Percentiles rank a stretch among this genome's conserved stretches.
These are phyloP conservation scores for Cryptus armator DNA, from an alignment of 2,888 invertebrate species.

Conservation along the genomic window DNA sequence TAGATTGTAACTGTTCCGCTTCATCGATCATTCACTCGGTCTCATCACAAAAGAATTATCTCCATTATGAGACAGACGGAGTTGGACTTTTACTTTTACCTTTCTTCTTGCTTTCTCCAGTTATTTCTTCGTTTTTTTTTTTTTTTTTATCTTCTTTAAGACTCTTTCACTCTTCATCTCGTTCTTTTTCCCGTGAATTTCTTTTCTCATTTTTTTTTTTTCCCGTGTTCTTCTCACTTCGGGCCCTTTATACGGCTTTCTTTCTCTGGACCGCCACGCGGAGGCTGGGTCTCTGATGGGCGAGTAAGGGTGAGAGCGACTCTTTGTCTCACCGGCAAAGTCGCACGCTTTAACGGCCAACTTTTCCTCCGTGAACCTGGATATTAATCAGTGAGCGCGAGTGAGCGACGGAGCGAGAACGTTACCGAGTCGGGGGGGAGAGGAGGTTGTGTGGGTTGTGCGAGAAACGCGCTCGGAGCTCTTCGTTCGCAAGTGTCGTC, in stretches of 20 bases:
- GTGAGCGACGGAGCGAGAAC: conserved; percentile 51
- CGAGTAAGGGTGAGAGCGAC: not conserved
- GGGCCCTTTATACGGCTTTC: conserved; percentile 6
- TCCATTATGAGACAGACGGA: conserved; percentile 32
- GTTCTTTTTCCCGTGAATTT: conserved; percentile 9
- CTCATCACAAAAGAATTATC: conserved; percentile 43
- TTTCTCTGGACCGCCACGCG: not conserved
- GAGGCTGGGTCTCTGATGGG: conserved; percentile 9
- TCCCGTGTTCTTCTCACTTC: not conserved
- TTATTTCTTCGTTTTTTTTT: conserved; percentile 36
- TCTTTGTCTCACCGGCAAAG: conserved; percentile 43
- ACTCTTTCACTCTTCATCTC: conserved; percentile 32
- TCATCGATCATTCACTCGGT: conserved; percentile 30
- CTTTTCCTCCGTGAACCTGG: conserved; percentile 71
- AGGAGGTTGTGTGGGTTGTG: conserved; percentile 7
- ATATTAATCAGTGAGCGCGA: conserved; percentile 48
- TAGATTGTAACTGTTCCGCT: conserved; percentile 18
- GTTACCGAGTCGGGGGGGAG: conserved; percentile 39
- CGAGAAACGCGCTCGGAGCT: conserved; percentile 9
- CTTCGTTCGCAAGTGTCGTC: conserved; percentile 40
- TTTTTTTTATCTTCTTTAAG: conserved; percentile 31
- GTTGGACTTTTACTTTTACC: conserved; percentile 55
- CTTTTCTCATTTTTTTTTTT: conserved; percentile 13
- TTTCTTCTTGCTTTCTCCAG: conserved; percentile 36
- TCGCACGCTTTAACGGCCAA: conserved; percentile 69